These are phyloP conservation scores for Hirtodrosophila trivittata DNA, from an alignment of 2,888 invertebrate genomes.

Conservation along the genomic window DNA sequence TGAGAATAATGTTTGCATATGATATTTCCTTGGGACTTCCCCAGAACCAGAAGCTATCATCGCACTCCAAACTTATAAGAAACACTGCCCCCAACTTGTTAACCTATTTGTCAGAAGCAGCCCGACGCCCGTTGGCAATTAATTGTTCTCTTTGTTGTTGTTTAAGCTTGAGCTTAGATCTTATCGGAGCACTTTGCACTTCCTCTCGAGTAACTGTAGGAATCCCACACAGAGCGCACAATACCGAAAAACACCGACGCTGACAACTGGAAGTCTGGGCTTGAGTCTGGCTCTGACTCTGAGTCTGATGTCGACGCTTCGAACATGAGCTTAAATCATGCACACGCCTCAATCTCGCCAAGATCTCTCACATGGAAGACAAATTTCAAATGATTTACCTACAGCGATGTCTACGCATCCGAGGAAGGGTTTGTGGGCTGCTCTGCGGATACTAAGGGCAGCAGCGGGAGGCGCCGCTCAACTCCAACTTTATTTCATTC, in stretches of 20 bases:
- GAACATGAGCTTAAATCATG: conserved; percentile 71
- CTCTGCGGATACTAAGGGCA: background rate
- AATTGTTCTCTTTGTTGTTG: conserved; percentile 24
- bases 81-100: conserved; percentile 56
- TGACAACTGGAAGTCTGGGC: background rate
- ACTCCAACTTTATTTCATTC: conserved; percentile 64
- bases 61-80: conserved; percentile 1
- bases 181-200: conserved; percentile 74
- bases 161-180: conserved; percentile 52
- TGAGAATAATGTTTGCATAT: background rate
- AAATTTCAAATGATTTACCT: conserved; percentile 77
- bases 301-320: conserved; percentile 38
- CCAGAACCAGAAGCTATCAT: conserved; percentile 12
- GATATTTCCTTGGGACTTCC: conserved; percentile 13
- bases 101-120: conserved; percentile 46
- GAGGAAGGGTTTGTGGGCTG: conserved; percentile 13
- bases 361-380: conserved; percentile 65
- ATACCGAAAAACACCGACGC: conserved; percentile 32
- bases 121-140: conserved; percentile 55
- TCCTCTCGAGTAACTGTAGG: conserved; percentile 57
- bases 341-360: conserved; percentile 70
- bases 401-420: conserved; percentile 58
- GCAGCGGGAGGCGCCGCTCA: conserved; percentile 2
- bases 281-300: conserved; percentile 5
- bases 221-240: conserved; percentile 32